Percentiles rank a stretch among this genome's conserved stretches.
These are phyloP conservation scores for Siniperca undulata DNA, from an alignment of 2,797 vertebrate species.

Conservation along the genomic window DNA sequence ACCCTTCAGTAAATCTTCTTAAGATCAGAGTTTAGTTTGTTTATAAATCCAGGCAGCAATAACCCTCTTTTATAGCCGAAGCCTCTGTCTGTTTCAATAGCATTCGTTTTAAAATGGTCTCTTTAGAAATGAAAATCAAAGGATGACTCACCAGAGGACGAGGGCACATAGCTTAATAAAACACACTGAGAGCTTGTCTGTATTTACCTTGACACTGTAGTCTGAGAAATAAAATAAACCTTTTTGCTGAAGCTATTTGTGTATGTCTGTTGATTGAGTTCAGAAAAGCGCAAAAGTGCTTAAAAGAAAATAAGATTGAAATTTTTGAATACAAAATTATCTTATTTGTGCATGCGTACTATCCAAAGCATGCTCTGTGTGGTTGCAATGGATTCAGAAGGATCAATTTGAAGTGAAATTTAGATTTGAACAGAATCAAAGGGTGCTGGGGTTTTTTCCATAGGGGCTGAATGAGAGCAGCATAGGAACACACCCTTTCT, in stretches of 20 bases:
- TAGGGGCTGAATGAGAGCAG: not conserved
- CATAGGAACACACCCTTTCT: slow-evolving; percentile 37
- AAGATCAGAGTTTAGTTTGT: slow-evolving; percentile 75
- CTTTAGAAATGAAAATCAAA: slow-evolving; percentile 81
- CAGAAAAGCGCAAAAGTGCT: slow-evolving; percentile 16
- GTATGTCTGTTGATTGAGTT: slow-evolving; percentile 58
- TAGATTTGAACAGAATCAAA: slow-evolving; percentile 2
- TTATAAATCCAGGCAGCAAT: slow-evolving; percentile 73
- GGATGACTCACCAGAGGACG: slow-evolving; percentile 67
- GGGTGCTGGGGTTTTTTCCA: not conserved
- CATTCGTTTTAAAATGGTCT: slow-evolving; percentile 67
- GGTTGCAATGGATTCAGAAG: slow-evolving; percentile 5
- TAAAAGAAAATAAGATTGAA: slow-evolving; percentile 29
- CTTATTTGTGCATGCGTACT: not conserved
- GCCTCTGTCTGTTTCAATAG: slow-evolving; percentile 65
- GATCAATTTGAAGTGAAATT: slow-evolving; percentile 22
- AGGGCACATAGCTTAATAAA: slow-evolving; percentile 71
- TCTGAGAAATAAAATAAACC: slow-evolving; percentile 67
- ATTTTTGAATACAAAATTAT: slow-evolving; percentile 28
- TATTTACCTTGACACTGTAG: slow-evolving; percentile 75
- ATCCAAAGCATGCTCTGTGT: not conserved
- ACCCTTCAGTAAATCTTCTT: slow-evolving; percentile 72
- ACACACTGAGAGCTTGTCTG: slow-evolving; percentile 52
- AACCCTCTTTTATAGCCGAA: slow-evolving; percentile 48
- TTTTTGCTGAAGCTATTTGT: slow-evolving; percentile 58